Evolutionary conservation across 2,797 vertebrate genomes (phyloP).

Genomic region (Darevskia nairensis): DNA sequence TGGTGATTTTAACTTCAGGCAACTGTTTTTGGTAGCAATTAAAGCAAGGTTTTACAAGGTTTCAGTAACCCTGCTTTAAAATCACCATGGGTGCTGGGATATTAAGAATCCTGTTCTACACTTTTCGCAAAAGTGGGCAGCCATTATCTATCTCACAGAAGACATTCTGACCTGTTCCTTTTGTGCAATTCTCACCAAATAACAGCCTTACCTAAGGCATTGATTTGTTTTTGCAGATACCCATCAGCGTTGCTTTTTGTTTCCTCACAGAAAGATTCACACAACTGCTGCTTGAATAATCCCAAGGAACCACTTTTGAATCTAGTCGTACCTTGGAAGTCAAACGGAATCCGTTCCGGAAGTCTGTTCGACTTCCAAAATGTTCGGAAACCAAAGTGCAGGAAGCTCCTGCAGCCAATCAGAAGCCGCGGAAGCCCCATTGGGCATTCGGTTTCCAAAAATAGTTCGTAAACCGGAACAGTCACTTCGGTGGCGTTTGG

Average conservation of each 20-base stretch:
- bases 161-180: conserved; percentile 18
- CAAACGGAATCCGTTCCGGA: too few species aligned
- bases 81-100: background rate
- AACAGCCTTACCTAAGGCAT: conserved; percentile 19
- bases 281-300: background rate
- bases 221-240: conserved; percentile 9
- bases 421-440: too few species aligned
- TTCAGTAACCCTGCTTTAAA: background rate
- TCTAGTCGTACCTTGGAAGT: background rate
- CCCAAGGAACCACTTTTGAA: background rate
- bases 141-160: conserved; percentile 2
- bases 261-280: background rate
- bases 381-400: too few species aligned
- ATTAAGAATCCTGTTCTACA: background rate
- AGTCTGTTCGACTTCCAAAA: too few species aligned
- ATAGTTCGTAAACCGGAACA: too few species aligned
- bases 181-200: conserved; percentile 13
- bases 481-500: too few species aligned
- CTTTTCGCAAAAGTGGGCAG: background rate
- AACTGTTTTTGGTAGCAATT: background rate
- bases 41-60: background rate
- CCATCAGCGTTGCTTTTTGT: background rate
- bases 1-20: background rate
- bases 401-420: too few species aligned
- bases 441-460: too few species aligned